Evolutionary conservation across 1,140 invertebrate species (phyloP).

Genomic region (Panulirus ornatus): DNA sequence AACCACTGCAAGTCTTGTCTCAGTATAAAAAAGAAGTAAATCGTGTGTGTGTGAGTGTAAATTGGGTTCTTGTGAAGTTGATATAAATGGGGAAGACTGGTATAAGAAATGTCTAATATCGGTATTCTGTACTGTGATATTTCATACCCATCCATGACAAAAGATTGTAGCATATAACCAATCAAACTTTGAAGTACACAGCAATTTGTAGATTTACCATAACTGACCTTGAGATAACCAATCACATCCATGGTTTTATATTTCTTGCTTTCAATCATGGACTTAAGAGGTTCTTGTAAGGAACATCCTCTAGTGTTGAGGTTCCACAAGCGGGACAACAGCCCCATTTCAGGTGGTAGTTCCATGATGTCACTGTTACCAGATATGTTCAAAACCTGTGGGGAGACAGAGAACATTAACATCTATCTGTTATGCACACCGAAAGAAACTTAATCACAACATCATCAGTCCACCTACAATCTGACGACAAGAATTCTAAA

Average conservation of each 20-base stretch:
- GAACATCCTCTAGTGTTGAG: constrained; percentile 94
- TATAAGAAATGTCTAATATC: no score
- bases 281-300: constrained; percentile 92
- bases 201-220: constrained; percentile 14
- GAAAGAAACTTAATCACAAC: no score
- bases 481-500: no score
- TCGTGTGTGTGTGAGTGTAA: no score
- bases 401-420: not conserved
- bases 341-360: constrained; percentile 95
- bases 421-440: not conserved
- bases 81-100: no score
- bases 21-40: no score
- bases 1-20: no score
- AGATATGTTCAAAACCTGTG: constrained; percentile 71
- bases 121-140: no score
- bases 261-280: constrained; percentile 94
- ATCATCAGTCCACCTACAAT: no score
- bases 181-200: constrained; percentile 29
- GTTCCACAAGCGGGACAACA: constrained; percentile 96
- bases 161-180: no score
- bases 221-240: constrained; percentile 89
- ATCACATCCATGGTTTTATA: constrained; percentile 98
- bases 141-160: no score
- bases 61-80: no score
- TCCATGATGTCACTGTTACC: constrained; percentile 85